Base-by-base conservation (phyloP, 2,888 invertebrate genomes). In the Hoplodrina ambigua region DNA sequence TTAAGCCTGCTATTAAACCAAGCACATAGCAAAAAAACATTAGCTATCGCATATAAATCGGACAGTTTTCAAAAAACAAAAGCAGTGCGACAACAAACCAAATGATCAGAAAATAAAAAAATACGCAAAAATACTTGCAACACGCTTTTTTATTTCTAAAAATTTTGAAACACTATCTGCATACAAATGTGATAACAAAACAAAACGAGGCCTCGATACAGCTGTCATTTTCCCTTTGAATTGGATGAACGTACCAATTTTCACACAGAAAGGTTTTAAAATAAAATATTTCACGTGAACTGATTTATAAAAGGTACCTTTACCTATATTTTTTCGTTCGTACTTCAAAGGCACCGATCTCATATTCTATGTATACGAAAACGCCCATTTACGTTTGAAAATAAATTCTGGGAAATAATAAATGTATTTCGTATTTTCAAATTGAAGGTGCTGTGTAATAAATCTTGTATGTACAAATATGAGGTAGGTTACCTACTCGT, bases 381-480 rank as follows among this genome's bases (percentile, higher is more conserved):
- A 57, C 30, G 49, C 19, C 30, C 53, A 72, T 60, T 75, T 59
- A 53, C 49, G 30, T 49, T 79, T 25, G 41, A 33, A 62, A 73
- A 79, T 75, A 49, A 19, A 64, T 44, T 79, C 17, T 53, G 53
- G 8, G 53, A 49, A 17, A 44, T 72, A 49, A 41, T 71, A 78
- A 78, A 72, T 19, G 25, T 72, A 50, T 78, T 75, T 60, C 56
- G 52, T 64, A 64, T 79, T 79, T 79, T 79, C 73, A 75, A 60
- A 73, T 79, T 60, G 72, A 58, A 74, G 49, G 56, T 74, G 30
- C 15, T 55, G 15, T 63, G 55, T 70, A 56, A 73, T 71, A 70
- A 78, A 78, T 71, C 50, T 73, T 78, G 52, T 78, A 59, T 60
- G 49, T 77, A 70, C 33, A 71, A 78, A 73, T 71, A 78, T 76